Base-by-base conservation (phyloP, 2,888 invertebrate species). In the Dorcus parallelipipedus region DNA sequence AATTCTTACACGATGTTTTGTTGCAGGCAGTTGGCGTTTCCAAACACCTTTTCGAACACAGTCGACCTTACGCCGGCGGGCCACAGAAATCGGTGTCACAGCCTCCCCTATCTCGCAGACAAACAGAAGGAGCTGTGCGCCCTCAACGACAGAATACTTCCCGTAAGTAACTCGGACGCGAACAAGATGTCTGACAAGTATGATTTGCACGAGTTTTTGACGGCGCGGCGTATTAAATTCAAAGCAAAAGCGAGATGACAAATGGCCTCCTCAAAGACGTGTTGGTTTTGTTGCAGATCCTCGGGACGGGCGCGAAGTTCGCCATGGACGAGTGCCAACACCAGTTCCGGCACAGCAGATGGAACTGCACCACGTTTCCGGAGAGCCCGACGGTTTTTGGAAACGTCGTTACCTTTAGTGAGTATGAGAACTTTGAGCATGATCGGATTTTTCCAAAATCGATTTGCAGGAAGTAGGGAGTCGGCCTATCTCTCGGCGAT, bases 261-360 rank as follows among this genome's bases (percentile, higher is more conserved):
- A 48, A n/a, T n/a, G 20, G 14, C 26, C 4, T 14, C 26, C 26
- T 26, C 26, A 26, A 26, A 2, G 1, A 2, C 5, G 26, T 50
- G 9, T 2, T 50, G n/a, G 4, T 10, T 64, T 69, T 71, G 66
- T 82, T 83, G 9, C 83, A 92, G 91, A 87, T 91, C 54, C 82
- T 93, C 56, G 87, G 89, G 60, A 84, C 85, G 17, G 95, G 94
- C 10, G 94, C 95, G 7, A 84, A 86, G 75, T 84, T 93, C 76
- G 93, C 91, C 3, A 88, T 95, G 57, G 91, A 92, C 67, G 95
- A 95, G 77, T 95, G 95, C 75, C 93, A 95, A 79, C 84, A 89
- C 73, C 95, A 95, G 80, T 95, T 95, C 76, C 82, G 87, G 60
- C 88, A 89, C 75, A 89, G 91, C 70, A 83, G 94, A 71, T 95